Evolutionary conservation across 2,888 invertebrate genomes (phyloP).

Genomic region (Gari tellinella): DNA sequence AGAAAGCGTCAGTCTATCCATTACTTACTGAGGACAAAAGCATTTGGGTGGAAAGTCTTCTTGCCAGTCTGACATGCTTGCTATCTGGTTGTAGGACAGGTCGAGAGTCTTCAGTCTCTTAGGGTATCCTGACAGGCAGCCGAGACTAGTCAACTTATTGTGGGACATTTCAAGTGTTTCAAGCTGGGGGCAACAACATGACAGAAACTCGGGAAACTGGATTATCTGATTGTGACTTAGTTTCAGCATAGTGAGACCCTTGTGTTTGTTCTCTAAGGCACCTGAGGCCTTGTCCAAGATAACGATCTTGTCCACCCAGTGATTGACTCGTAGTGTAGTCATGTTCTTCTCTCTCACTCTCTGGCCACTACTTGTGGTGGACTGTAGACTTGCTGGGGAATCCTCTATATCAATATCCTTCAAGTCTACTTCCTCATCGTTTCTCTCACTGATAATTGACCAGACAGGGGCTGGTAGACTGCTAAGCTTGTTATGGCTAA

Average conservation of each 20-base stretch:
- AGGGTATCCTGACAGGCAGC: conserved; percentile 95
- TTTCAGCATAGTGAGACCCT: conserved; percentile 87
- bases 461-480: conserved; percentile 36
- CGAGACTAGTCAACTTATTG: conserved; percentile 90
- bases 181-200: conserved; percentile 95
- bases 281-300: conserved; percentile 48
- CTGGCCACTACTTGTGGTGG: conserved; percentile 16
- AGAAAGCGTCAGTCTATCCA: too few species aligned
- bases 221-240: conserved; percentile 96
- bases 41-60: conserved; percentile 14
- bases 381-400: conserved; percentile 3
- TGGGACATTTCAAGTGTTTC: conserved; percentile 95
- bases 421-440: too few species aligned
- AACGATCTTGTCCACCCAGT: conserved; percentile 40
- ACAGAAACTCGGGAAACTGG: conserved; percentile 93
- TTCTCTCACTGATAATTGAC: background rate
- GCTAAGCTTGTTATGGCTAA: conserved; percentile 53
- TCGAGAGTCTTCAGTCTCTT: conserved; percentile 95
- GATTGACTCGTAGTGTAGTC: conserved; percentile 9
- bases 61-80: conserved; percentile 49
- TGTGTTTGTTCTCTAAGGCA: conserved; percentile 39
- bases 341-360: conserved; percentile 18
- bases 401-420: too few species aligned
- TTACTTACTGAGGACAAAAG: conserved; percentile 8
- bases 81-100: conserved; percentile 87